A percentile compares a stretch with the other conserved stretches of the same genome.
Conservation (phyloP, 2,888 invertebrate species). For the Desoria tigrina region DNA sequence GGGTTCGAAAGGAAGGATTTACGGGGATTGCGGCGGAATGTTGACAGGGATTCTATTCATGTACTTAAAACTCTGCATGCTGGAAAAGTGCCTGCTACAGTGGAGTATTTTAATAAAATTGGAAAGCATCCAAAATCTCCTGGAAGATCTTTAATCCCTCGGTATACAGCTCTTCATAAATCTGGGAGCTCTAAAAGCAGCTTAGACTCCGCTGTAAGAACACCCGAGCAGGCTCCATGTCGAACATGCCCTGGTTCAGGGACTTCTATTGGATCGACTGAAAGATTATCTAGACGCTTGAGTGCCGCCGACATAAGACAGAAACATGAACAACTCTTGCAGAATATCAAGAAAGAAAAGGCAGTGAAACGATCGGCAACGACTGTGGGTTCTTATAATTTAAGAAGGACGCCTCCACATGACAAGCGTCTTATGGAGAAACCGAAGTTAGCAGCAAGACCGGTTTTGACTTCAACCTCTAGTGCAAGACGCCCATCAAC, state of each 20-base stretch:
- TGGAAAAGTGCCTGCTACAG: conserved; percentile 78
- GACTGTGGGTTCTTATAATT: conserved; percentile 17
- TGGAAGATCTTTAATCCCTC: conserved; percentile 41
- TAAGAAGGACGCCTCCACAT: not conserved
- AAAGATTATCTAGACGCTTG: conserved; percentile 5
- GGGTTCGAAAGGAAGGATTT: conserved; percentile 22
- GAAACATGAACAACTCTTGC: conserved; percentile 21
- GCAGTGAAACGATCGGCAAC: conserved; percentile 21
- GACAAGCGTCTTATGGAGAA: not conserved
- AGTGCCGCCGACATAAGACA: conserved; percentile 16
- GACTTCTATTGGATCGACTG: too few species aligned
- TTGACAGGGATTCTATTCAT: conserved; percentile 46
- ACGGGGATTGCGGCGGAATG: not conserved
- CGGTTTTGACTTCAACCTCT: not conserved
- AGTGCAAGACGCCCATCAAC: not conserved
- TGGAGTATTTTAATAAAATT: conserved; percentile 69
- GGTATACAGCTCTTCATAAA: conserved; percentile 36
- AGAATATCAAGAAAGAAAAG: conserved; percentile 19
- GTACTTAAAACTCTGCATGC: conserved; percentile 61
- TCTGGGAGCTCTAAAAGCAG: conserved; percentile 15
- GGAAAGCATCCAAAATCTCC: conserved; percentile 53
- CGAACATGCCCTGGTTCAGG: not conserved
- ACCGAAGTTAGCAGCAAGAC: not conserved
- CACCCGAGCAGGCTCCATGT: not conserved
- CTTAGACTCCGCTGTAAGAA: not conserved